phyloP scores from a whole-genome alignment of 2,888 invertebrate genomes.

The Andrena marginata region DNA sequence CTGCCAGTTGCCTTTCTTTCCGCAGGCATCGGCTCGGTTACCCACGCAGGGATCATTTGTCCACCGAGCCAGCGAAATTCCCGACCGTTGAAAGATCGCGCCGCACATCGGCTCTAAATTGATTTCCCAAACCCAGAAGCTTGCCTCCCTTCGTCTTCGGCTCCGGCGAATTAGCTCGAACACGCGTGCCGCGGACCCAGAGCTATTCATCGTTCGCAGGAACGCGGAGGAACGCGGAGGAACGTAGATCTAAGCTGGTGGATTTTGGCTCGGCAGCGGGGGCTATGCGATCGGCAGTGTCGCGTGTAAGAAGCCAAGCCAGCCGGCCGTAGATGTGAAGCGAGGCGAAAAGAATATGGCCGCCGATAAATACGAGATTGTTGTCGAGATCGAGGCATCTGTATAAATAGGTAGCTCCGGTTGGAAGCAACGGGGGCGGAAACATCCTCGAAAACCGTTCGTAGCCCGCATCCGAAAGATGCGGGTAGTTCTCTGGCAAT shows the following conservation, averaged over 20 bases:
- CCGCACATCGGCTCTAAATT: not conserved
- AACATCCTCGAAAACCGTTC: conserved; percentile 67
- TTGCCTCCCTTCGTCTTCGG: not conserved
- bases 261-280: too few species aligned
- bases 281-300: conserved; percentile 5
- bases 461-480: conserved; percentile 77
- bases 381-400: conserved; percentile 42
- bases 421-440: conserved; percentile 54
- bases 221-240: conserved; percentile 28
- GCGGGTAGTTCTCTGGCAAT: conserved; percentile 82
- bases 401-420: conserved; percentile 50
- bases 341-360: conserved; percentile 14
- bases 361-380: conserved; percentile 50
- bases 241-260: too few species aligned
- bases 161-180: not conserved
- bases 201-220: conserved; percentile 14
- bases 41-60: conserved; percentile 1
- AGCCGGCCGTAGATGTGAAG: not conserved
- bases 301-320: not conserved
- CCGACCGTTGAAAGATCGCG: not conserved
- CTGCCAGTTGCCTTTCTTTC: conserved; percentile 26
- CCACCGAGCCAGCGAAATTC: not conserved
- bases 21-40: conserved; percentile 9
- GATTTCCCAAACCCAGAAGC: not conserved
- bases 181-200: not conserved